These are phyloP conservation scores for Esox lucius DNA, from an alignment of 2,797 vertebrate species.

Conservation along the genomic window DNA sequence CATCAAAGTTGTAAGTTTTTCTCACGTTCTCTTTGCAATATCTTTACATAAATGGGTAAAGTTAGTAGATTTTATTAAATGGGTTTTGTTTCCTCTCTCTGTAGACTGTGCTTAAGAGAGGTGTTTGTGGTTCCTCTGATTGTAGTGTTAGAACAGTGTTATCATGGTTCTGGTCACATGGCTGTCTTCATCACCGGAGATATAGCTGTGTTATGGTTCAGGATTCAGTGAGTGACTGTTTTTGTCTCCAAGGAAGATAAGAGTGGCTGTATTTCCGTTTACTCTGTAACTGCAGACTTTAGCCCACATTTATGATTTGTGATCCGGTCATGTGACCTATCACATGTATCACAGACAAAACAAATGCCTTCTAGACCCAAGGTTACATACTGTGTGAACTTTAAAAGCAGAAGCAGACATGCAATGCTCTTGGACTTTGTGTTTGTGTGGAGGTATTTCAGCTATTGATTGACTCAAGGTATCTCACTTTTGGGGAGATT, in stretches of 20 bases:
- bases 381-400: background rate
- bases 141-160: background rate
- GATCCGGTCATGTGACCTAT: background rate
- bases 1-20: slow-evolving; percentile 91
- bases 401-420: background rate
- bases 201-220: slow-evolving; percentile 1
- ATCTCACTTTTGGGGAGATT: background rate
- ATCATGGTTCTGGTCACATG: background rate
- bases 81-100: background rate
- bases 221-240: background rate
- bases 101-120: background rate
- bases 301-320: background rate
- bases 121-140: background rate
- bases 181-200: background rate
- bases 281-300: no score
- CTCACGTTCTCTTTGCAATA: slow-evolving; percentile 14
- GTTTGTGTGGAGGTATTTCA: background rate
- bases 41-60: background rate
- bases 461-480: background rate
- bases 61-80: background rate
- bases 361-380: background rate
- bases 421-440: background rate
- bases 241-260: background rate
- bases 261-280: background rate
- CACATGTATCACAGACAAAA: background rate